Conservation (phyloP, 1,140 invertebrate genomes). For the Watersipora subatra region DNA sequence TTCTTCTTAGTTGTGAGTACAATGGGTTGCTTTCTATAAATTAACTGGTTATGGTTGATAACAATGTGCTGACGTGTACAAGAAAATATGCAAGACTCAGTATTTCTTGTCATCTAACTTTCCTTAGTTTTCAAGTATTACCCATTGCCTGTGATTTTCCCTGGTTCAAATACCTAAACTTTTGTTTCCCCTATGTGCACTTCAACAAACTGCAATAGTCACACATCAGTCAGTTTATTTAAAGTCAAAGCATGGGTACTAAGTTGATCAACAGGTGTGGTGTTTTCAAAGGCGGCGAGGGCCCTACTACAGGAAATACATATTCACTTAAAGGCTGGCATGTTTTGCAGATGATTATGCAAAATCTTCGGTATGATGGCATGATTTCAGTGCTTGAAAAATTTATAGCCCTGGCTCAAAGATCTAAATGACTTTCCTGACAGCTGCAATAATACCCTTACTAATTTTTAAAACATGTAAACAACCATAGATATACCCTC, state of each 20-base stretch:
- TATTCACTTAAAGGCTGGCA: not conserved
- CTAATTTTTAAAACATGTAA: not conserved
- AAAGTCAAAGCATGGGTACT: not conserved
- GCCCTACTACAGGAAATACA: not conserved
- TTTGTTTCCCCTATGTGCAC: no score
- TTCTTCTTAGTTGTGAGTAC: no score
- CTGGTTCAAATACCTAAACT: no score
- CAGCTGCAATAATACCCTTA: not conserved
- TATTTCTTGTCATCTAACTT: no score
- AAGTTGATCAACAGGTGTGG: not conserved
- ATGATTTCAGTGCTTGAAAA: not conserved
- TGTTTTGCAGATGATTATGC: not conserved
- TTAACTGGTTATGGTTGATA: no score
- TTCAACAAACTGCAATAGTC: no score
- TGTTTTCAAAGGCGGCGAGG: not conserved
- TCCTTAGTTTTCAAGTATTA: no score
- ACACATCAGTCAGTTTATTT: no score
- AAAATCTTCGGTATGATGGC: not conserved
- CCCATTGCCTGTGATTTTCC: no score
- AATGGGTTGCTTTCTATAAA: no score
- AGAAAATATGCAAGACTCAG: no score
- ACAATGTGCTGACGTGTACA: no score
- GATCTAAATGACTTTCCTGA: not conserved
- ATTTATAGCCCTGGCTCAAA: not conserved
- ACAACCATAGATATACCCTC: not conserved